These are phyloP conservation scores for Columbina picui DNA, from an alignment of 2,113 vertebrate genomes.

Conservation along the genomic window DNA sequence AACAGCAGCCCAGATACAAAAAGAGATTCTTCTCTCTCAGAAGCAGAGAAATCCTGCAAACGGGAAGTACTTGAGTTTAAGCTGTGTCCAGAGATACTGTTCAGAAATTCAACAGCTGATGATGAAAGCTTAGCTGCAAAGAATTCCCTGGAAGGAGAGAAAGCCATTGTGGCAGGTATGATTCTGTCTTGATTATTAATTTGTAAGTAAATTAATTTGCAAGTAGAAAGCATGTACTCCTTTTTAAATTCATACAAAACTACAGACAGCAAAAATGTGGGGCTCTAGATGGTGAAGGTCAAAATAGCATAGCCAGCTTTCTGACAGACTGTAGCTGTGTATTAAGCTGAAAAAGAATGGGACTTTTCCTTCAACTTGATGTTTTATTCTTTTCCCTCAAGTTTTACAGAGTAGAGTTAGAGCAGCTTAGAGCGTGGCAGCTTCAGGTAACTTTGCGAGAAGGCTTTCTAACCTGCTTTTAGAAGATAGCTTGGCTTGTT, in stretches of 20 bases:
- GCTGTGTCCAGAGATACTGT: constrained; percentile 75
- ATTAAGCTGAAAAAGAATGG: neutral
- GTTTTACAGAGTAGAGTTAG: neutral
- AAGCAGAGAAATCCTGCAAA: neutral
- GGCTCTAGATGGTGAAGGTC: neutral
- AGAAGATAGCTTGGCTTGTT: neutral
- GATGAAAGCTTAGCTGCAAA: constrained; percentile 16
- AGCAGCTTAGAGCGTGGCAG: neutral
- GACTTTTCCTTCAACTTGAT: neutral
- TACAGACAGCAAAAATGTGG: neutral
- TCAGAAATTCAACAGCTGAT: constrained; percentile 12
- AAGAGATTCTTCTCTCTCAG: neutral
- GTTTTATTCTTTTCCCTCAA: neutral
- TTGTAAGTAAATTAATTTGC: neutral
- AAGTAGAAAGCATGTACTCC: neutral
- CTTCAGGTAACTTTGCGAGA: neutral
- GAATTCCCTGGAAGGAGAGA: constrained; percentile 25
- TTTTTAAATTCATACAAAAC: neutral
- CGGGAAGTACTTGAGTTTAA: constrained; percentile 75
- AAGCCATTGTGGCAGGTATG: constrained; percentile 67
- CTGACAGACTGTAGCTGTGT: neutral
- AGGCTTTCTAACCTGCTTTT: neutral
- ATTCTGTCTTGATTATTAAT: neutral
- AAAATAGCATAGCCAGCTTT: neutral
- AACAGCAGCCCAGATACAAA: neutral